phyloP scores from a whole-genome alignment of 2,113 vertebrate genomes.

The Otocyon megalotis region DNA sequence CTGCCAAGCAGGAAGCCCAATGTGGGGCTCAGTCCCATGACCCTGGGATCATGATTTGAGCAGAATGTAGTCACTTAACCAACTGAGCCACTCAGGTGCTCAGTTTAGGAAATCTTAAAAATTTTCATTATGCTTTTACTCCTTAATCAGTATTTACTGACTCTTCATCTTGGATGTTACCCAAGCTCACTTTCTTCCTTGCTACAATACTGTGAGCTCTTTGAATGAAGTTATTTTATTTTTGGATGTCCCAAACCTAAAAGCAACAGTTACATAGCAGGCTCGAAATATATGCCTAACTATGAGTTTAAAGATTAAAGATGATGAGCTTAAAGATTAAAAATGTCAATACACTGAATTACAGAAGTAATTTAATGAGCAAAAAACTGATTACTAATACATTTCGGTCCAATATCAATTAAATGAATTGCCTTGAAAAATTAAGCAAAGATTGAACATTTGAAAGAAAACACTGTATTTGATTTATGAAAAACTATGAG shows the following conservation, averaged over 20 bases:
- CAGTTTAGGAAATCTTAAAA: neutral
- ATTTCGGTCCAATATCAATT: conserved; percentile 45
- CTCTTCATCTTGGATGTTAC: neutral
- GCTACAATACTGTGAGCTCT: neutral
- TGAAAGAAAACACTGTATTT: conserved; percentile 44
- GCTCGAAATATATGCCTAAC: neutral
- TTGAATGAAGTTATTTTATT: neutral
- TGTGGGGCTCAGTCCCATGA: no score
- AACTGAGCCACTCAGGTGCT: no score
- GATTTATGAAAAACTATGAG: conserved; percentile 26
- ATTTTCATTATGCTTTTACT: conserved; percentile 22
- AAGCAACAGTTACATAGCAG: neutral
- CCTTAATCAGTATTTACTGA: neutral
- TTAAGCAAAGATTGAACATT: conserved; percentile 25
- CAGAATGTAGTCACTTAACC: no score
- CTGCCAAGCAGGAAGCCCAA: no score
- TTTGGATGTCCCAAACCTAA: conserved; percentile 5
- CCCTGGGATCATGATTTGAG: no score
- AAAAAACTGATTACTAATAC: conserved; percentile 24
- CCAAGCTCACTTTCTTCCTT: conserved; percentile 22
- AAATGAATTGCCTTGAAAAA: conserved; percentile 57
- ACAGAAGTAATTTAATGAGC: conserved; percentile 35
- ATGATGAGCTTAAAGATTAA: neutral
- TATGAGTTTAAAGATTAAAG: conserved; percentile 34
- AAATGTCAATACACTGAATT: conserved; percentile 49